Evolutionary conservation across 2,888 invertebrate genomes (phyloP), one percentile per base, ranked within the genome.

Genomic region (Nemotelus pantherinus): DNA sequence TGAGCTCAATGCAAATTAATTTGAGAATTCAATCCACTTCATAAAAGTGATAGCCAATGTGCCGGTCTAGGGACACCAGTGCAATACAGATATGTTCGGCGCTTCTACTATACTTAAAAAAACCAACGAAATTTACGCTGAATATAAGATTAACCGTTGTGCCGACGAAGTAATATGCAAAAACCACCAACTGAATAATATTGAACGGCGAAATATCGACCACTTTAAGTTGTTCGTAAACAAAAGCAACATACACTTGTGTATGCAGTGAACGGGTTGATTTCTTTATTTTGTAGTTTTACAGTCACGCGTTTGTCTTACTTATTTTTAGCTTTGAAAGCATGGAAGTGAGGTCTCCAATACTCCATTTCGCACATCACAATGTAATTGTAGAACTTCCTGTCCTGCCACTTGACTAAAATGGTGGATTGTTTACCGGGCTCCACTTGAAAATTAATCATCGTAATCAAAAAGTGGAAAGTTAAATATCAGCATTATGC

Each of bases 261-360:
- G 43, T 63, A 43, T 9, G 10, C 47, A 2, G 10, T 45, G 43
- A 3, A 65, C 47, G 47, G 25, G 41, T 47, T 65, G 65, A 2
- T 5, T 45, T 63, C 9, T 63, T 63, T 63, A 63, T 43, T 63
- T 43, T 43, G 63, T 47, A 47, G 65, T 7, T 50, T 60, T 74
- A 50, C 74, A 48, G 63, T 74, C 63, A 74, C 60, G 63, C 45
- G 74, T 60, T 60, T 74, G 74, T 74, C 74, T 74, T 74, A 74
- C 63, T 74, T 74, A 74, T 74, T 74, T 71, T 74, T 63, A 63
- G 74, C 74, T 47, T 74, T n/a, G 63, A 60, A 74, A 74, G 74
- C 63, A 74, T 72, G 68, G 5, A 71, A 48, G 45, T 58, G 58
- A 74, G 60, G 58, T 72, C 10, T 48, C 7, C 5, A 74, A 60